phyloP scores from a whole-genome alignment of 2,113 vertebrate genomes.

The Xenopus tropicalis region UCB_Xtro_10.0 CM004450.2:121082501-121083000 shows the following conservation, averaged over 20 bases:
- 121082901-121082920: neutral
- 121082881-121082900: neutral
- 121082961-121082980: constrained; percentile 10
- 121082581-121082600: too few relatives aligned
- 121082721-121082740: neutral
- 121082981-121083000: constrained; percentile 18
- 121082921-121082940: constrained; percentile 4
- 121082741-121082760: neutral
- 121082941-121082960: neutral
- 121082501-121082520: too few relatives aligned
- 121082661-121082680: too few relatives aligned
- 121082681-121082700: neutral
- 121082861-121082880: neutral
- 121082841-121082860: neutral
- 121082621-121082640: too few relatives aligned
- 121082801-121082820: neutral
- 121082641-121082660: too few relatives aligned
- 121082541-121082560: too few relatives aligned
- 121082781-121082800: neutral
- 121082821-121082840: neutral
- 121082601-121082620: too few relatives aligned
- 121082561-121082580: too few relatives aligned
- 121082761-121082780: neutral
- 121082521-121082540: too few relatives aligned
- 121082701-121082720: neutral